Conservation (phyloP, 2,888 invertebrate genomes). For the Macrostomum cliftonense region DNA sequence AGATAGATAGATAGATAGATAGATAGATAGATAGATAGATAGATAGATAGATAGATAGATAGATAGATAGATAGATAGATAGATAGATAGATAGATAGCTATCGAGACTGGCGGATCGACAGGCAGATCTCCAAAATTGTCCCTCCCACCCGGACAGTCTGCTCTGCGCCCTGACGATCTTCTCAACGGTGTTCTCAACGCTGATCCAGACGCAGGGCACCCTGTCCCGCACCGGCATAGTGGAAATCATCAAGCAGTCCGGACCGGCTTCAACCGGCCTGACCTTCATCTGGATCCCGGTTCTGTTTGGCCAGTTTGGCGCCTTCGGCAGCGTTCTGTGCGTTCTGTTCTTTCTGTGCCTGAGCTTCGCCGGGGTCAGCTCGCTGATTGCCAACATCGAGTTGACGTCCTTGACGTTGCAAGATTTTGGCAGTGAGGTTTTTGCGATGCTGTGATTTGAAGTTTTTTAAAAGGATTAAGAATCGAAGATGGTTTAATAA, state of each 20-base stretch:
- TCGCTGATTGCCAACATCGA: slow-evolving; percentile 25
- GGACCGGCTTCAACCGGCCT: slow-evolving; percentile 29
- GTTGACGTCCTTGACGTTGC: slow-evolving; percentile 18
- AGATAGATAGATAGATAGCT: no score
- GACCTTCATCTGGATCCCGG: slow-evolving; percentile 29
- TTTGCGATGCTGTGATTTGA: no score
- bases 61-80: no score
- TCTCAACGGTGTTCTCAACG: slow-evolving; percentile 23
- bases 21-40: no score
- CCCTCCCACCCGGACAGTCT: slow-evolving; percentile 19
- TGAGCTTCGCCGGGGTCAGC: slow-evolving; percentile 25
- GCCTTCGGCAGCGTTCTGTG: slow-evolving; percentile 21
- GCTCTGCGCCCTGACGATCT: slow-evolving; percentile 24
- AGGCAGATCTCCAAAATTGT: no score
- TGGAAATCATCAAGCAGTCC: slow-evolving; percentile 21
- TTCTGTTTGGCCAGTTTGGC: slow-evolving; percentile 21
- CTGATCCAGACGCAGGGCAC: slow-evolving; percentile 14
- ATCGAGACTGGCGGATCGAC: no score
- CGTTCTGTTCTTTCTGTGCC: slow-evolving; percentile 22
- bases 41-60: no score
- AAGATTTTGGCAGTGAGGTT: slow-evolving; percentile 23
- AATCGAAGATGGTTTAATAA: no score
- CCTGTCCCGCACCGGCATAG: slow-evolving; percentile 9
- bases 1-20: no score
- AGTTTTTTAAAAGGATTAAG: no score